These are phyloP conservation scores for Leucophora obtusa DNA, from an alignment of 2,888 invertebrate species.

Conservation along the genomic window DNA sequence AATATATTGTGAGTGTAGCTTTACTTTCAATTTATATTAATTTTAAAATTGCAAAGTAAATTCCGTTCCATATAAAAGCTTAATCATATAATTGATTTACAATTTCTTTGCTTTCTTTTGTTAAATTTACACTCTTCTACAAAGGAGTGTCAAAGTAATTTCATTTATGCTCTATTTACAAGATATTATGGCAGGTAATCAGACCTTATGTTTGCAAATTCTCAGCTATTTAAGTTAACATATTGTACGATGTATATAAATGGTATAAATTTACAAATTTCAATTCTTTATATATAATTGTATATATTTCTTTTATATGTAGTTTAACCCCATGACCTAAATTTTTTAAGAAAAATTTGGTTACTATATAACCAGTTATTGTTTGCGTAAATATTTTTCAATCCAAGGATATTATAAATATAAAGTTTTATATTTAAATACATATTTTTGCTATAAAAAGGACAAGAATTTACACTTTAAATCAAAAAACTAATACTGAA, in stretches of 20 bases:
- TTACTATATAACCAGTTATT: background rate
- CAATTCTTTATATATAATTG: no score
- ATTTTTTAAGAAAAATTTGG: background rate
- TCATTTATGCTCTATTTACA: slow-evolving; percentile 8
- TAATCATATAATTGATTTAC: background rate
- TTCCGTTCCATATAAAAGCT: background rate
- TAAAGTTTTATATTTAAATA: background rate
- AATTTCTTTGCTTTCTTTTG: background rate
- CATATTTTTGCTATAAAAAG: background rate
- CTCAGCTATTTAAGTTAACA: background rate
- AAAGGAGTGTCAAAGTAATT: background rate
- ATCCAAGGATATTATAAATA: background rate
- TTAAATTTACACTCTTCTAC: background rate
- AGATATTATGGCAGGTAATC: background rate
- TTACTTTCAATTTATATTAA: no score
- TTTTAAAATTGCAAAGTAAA: background rate
- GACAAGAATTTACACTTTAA: background rate
- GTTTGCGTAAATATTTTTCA: background rate
- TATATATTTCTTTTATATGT: background rate
- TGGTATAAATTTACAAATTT: background rate
- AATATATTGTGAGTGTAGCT: no score
- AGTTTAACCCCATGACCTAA: background rate
- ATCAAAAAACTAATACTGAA: background rate
- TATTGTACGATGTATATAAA: background rate
- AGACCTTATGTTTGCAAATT: background rate